Conservation (phyloP, 2,113 vertebrate species). For the Seriola dumerili region DNA sequence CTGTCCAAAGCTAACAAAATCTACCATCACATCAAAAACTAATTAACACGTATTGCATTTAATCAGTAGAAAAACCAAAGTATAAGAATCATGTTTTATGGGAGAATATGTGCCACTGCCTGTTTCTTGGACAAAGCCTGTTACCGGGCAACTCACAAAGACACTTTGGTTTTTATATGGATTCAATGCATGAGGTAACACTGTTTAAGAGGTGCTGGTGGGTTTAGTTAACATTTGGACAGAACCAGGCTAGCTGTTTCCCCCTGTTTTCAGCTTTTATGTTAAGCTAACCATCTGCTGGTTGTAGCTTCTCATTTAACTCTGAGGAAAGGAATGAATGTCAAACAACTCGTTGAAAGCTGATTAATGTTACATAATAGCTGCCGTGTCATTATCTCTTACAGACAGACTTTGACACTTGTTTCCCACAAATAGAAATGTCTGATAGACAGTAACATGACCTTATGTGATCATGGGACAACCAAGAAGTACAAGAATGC, state of each 20-base stretch:
- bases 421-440: constrained; percentile 30
- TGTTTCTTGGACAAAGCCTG: neutral
- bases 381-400: constrained; percentile 37
- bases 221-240: too few species aligned
- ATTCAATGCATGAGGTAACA: too few species aligned
- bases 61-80: neutral
- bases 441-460: neutral
- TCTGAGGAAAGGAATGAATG: neutral
- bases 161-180: neutral
- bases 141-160: neutral
- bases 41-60: neutral
- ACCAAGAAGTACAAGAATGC: constrained; percentile 7
- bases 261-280: too few species aligned
- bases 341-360: neutral
- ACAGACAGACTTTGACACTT: constrained; percentile 22
- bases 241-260: too few species aligned
- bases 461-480: constrained; percentile 21
- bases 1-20: neutral
- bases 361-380: neutral
- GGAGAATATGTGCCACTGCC: neutral
- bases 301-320: neutral
- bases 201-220: too few species aligned
- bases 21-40: neutral
- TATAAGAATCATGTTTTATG: neutral
- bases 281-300: too few species aligned